These are phyloP conservation scores for Passerina amoena DNA, from an alignment of 2,113 vertebrate species.

Conservation along the genomic window DNA sequence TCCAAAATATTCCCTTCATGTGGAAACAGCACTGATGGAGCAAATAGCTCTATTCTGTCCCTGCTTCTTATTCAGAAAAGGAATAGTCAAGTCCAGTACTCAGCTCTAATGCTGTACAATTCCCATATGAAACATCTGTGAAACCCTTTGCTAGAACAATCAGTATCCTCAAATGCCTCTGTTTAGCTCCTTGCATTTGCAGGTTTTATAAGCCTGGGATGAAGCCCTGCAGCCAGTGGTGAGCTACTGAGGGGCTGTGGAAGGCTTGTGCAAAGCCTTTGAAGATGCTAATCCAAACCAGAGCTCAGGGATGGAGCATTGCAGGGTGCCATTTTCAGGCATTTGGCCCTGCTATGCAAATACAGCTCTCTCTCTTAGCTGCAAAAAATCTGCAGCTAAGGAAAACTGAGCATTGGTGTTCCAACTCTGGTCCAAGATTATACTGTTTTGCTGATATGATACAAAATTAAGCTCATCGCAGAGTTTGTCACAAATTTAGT, in stretches of 20 bases:
- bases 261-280: neutral
- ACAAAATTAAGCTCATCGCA: neutral
- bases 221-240: neutral
- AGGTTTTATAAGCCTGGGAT: neutral
- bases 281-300: neutral
- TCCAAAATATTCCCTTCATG: neutral
- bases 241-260: neutral
- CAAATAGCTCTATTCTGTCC: neutral
- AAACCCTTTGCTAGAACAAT: neutral
- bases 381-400: neutral
- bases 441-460: neutral
- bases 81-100: neutral
- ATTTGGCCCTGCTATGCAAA: neutral
- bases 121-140: neutral
- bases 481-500: neutral
- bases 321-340: neutral
- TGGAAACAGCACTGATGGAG: neutral
- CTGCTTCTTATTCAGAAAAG: neutral
- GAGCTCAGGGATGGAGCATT: neutral
- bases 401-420: neutral
- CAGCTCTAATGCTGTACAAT: neutral
- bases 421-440: neutral
- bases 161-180: neutral
- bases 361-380: neutral
- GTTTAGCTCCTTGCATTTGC: neutral